These are phyloP conservation scores for Ahaetulla prasina DNA, from an alignment of 2,113 vertebrate genomes.

Conservation along the genomic window DNA sequence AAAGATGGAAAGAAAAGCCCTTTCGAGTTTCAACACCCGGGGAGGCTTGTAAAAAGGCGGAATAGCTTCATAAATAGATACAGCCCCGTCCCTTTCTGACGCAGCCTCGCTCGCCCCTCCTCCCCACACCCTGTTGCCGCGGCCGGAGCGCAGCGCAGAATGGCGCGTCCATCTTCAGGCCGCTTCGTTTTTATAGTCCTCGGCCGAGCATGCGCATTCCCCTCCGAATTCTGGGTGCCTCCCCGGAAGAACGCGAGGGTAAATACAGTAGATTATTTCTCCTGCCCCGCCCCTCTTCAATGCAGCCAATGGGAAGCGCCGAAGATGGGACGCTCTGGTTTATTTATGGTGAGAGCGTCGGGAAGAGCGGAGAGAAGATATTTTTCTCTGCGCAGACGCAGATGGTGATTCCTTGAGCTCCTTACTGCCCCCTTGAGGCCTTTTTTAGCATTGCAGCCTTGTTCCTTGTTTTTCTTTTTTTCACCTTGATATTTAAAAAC, in stretches of 20 bases:
- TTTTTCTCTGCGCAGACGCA: neutral
- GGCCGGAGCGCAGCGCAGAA: neutral
- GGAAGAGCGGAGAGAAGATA: neutral
- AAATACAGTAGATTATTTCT: neutral
- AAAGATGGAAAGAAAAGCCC: neutral
- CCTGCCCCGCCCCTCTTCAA: neutral
- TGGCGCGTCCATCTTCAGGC: neutral
- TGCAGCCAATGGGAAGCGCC: neutral
- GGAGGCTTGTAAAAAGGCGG: neutral
- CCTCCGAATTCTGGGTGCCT: neutral
- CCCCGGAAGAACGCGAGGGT: neutral
- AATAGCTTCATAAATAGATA: neutral
- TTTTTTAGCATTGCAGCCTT: neutral
- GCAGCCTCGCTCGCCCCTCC: neutral
- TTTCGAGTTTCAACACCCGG: neutral
- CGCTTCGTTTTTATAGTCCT: neutral
- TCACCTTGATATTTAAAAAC: neutral
- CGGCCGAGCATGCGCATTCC: neutral
- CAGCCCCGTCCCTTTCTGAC: neutral
- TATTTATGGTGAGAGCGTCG: neutral
- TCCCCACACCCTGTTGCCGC: fast-evolving
- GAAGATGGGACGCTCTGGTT: neutral
- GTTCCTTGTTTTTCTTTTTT: neutral
- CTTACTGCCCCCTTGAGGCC: neutral
- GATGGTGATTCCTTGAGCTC: neutral